Base-by-base conservation (phyloP, 2,113 vertebrate species). In the Mirounga angustirostris region DNA sequence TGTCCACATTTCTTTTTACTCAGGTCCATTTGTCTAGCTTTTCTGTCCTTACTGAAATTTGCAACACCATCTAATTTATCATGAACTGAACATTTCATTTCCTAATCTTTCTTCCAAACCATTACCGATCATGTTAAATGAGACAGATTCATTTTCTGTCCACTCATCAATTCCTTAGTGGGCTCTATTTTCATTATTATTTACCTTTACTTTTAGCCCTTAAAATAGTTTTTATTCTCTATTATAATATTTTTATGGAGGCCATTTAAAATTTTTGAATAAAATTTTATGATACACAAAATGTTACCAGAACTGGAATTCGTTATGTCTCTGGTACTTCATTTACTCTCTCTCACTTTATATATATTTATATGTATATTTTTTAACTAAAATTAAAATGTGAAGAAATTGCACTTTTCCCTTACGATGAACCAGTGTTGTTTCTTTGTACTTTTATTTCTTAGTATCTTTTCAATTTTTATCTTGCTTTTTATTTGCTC, bases 221-320 rank as follows among this genome's bases (percentile, higher is more conserved):
- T 0, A 13, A 43, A 82, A 71, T 50, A 69, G 4, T 14, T 95
- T 95, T 89, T 88, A 88, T 91, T 95, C 26, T 56, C 71, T 24
- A 69, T 76, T 78, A 58, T 59, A 63, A n/a, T 71, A 46, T 65
- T 91, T 86, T 30, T 52, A 73, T 74, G 28, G 10, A 54, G 3
- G 8, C 0, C 2, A 30, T 28, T 78, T 96, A 96, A 82, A 94
- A 58, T 80, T 94, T 93, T 93, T 86, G 3, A 95, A 71, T 79
- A 65, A 65, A 63, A 89, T 89, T 87, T 76, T 89, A 54, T 89
- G 52, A 80, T 16, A 89, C 3, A 52, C 5, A 88, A 85, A 73
- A 26, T 88, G 0, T 85, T 97, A 79, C 12, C 54, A 80, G 18
- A 90, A 88, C 76, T 30, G 58, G n/a, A 95, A 96, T 93, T 26